Base-by-base conservation (phyloP, 1,140 invertebrate species). In the Anastatus disparis region DNA sequence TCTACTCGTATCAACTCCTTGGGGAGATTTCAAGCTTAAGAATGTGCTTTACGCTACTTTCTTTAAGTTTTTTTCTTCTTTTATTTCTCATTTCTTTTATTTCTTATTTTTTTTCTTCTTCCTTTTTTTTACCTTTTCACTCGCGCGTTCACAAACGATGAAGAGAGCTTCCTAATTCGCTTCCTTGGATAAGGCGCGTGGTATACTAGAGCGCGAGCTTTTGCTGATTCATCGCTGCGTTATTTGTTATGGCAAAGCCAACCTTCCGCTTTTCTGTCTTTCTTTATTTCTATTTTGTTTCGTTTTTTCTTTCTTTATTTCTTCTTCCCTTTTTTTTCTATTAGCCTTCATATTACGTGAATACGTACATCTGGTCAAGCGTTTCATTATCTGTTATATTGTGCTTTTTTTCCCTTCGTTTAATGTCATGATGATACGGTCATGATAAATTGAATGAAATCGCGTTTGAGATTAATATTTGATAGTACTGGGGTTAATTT, bases 331-430 rank as follows among this genome's bases (percentile, higher is more conserved):
- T 44, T 27, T 4, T n/a, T 17, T 50, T 20, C 0, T 48, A 27
- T 68, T 68, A 22, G 42, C 29, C 31, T 35, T 67, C 26, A 67
- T 67, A 42, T 22, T 12, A 0, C 29, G 2, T 52, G 17, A 68
- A 68, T 68, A 42, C 20, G 46, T 26, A 27, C 66, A 52, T 59
- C n/a, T 68, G 58, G 29, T 68, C 64, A 67, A 58, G 40, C 31
- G 27, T 66, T 53, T 40, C 50, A 31, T 27, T 15, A n/a, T 50
- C 4, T 29, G 27, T 55, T 38, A 27, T 29, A n/a, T 42, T 35
- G 29, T 52, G 20, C 20, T 15, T 46, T 55, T 15, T 35, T 35
- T 35, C 31, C 10, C 31, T 35, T 35, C 31, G 6, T 44, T 44
- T n/a, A n/a, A n/a, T n/a, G n/a, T n/a, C n/a, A n/a, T n/a, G n/a